Conservation (phyloP, 2,113 vertebrate species). For the Petrocephalus zakoni region DNA sequence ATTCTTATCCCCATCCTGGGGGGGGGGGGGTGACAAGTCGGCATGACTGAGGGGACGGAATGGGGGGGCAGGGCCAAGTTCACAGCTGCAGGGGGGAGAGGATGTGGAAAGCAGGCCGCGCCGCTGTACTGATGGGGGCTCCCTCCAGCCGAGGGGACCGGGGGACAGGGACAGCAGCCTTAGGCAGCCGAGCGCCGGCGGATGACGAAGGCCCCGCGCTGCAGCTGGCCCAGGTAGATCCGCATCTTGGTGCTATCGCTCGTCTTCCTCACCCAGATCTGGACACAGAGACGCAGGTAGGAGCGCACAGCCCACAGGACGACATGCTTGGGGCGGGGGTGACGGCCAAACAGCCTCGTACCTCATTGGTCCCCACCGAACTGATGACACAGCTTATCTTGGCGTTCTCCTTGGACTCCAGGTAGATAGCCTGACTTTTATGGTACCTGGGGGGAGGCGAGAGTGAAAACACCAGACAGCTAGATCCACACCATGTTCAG, state of each 20-base stretch:
- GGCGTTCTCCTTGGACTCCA: slow-evolving; percentile 96
- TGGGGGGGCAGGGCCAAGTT: neutral
- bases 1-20: neutral
- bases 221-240: slow-evolving; percentile 95
- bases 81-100: neutral
- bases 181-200: slow-evolving; percentile 88
- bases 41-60: neutral
- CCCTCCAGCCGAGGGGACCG: neutral
- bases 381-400: slow-evolving; percentile 99
- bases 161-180: slow-evolving; percentile 22
- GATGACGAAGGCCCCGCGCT: slow-evolving; percentile 91
- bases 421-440: slow-evolving; percentile 95
- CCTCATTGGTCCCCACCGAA: slow-evolving; percentile 94
- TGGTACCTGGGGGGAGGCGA: slow-evolving; percentile 76
- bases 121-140: slow-evolving; percentile 20
- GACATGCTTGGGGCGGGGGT: neutral
- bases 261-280: slow-evolving; percentile 99
- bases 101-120: neutral
- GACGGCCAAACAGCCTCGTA: slow-evolving; percentile 33
- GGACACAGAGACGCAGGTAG: slow-evolving; percentile 29
- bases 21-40: neutral
- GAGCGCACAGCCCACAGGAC: neutral
- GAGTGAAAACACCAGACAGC: neutral
- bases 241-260: slow-evolving; percentile 99
- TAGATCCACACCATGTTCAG: neutral